Base-by-base conservation (phyloP, 2,113 vertebrate genomes). In the Columba janthina region DNA sequence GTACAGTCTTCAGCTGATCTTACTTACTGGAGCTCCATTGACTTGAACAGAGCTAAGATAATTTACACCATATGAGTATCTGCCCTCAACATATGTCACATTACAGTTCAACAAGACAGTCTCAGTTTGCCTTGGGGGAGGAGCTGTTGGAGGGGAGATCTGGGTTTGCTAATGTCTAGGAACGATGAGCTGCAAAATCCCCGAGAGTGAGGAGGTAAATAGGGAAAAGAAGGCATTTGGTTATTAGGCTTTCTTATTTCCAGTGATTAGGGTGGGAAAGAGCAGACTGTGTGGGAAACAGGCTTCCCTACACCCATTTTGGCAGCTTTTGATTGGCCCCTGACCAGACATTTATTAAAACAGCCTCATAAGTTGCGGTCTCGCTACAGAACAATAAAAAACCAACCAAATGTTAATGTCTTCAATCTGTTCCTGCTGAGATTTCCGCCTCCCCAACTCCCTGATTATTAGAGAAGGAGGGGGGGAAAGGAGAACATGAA, bases 321-420 rank as follows among this genome's bases (percentile, higher is more conserved):
- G 98, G 98, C 98, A 97, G 97, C 94, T 97, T 96, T 93, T 97
- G 94, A 96, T 97, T 98, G 98, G 98, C 97, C 83, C 72, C 72
- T 24, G 53, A 97, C 98, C 98, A 98, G 98, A 94, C 97, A 88
- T 97, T 98, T 98, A 98, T 98, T 98, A 97, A 97, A 98, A 97
- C 98, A 97, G 97, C 89, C 95, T 98, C 96, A 93, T 98, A 97
- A 98, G 97, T 96, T 98, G 97, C 65, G 89, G 97, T 97, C 97
- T 97, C 93, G 86, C 97, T 98, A 96, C 97, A 98, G 98, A 98
- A 98, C 97, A 98, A 98, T 98, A 98, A 94, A 93, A 97, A 98
- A 96, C 94, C 97, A 97, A 98, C 97, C 95, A 98, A 98, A 98
- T 97, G 97, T 98, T 98, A 98, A 98, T 98, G 96, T 97, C 94